Base-by-base conservation (phyloP, 2,797 vertebrate genomes). In the Ptychadena robeensis region DNA sequence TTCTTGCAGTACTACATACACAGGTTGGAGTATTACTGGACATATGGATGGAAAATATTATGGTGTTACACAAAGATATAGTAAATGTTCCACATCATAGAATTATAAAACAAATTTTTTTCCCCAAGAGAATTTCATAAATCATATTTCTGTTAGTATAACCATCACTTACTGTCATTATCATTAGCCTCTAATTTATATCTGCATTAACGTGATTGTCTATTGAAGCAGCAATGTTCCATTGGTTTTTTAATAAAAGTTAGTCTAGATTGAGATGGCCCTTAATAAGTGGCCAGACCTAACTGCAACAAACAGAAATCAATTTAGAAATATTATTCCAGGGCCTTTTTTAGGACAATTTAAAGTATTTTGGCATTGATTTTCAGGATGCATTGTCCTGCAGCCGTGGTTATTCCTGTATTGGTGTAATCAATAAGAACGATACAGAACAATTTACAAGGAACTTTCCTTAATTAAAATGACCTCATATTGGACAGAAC, bases 361-460 rank as follows among this genome's bases (percentile, higher is more conserved):
- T 88, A 91, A 93, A 91, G 91, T 93, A 92, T 90, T 91, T 89
- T 89, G 61, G 66, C 83, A 93, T 94, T 35, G 91, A 93, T 94
- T 93, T 94, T 89, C 87, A 89, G 88, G 87, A 91, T 91, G 89
- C 89, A 88, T 6, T 83, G 86, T 92, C 91, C 91, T 89, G 91
- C 89, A 88, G 83, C 87, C 83, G 86, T 88, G 37, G 86, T 92
- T 88, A 82, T 86, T 90, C 88, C 87, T 88, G 83, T 80, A 64
- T 87, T 87, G 30, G 82, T 85, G 83, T 87, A 87, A 91, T 93
- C 91, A 90, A 89, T 93, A 91, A 77, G 86, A 91, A 92, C 91
- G 91, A 79, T 92, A 88, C 91, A 89, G 89, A 90, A 87, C 90
- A 87, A 88, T 91, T 90, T 91, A 89, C 87, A 88, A 92, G 79